Evolutionary conservation across 2,113 vertebrate genomes (phyloP).

Genomic region (Poeciliopsis turrubarensis): DNA sequence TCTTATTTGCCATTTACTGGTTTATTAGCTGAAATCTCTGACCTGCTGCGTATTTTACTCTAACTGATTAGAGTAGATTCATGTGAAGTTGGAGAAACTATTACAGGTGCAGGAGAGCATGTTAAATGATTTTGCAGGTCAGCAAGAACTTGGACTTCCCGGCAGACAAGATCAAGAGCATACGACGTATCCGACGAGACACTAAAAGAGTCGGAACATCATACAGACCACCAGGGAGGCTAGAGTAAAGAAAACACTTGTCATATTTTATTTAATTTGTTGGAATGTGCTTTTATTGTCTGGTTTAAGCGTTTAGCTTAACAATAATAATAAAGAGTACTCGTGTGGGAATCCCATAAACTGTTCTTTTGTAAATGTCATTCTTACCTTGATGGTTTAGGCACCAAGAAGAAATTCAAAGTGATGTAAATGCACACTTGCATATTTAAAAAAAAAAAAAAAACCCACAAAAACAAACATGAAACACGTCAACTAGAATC

Average conservation of each 20-base stretch:
- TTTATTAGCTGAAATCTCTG: constrained; percentile 22
- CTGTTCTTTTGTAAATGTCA: constrained; percentile 1
- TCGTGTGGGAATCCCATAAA: constrained; percentile 35
- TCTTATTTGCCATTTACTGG: constrained; percentile 37
- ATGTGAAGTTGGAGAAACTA: constrained; percentile 2
- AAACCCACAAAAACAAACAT: constrained; percentile 1
- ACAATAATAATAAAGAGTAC: constrained; percentile 6
- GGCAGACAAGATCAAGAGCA: constrained; percentile 6
- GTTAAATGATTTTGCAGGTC: background rate
- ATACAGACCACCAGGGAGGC: constrained; percentile 26
- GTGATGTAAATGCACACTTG: constrained; percentile 8
- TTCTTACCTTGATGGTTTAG: constrained; percentile 27
- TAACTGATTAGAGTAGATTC: constrained; percentile 26
- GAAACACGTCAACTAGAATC: constrained; percentile 67
- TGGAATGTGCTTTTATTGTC: constrained; percentile 44
- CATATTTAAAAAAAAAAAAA: background rate
- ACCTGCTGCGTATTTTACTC: constrained; percentile 38
- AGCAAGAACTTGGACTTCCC: background rate
- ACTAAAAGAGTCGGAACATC: constrained; percentile 37
- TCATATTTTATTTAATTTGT: constrained; percentile 53
- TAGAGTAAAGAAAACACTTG: constrained; percentile 43
- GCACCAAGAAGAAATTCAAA: constrained; percentile 35
- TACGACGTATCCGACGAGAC: constrained; percentile 38
- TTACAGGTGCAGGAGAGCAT: background rate
- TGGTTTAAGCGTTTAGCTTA: constrained; percentile 28